Evolutionary conservation across 2,888 invertebrate genomes (phyloP).

Genomic region (Bellardia bayeri): DNA sequence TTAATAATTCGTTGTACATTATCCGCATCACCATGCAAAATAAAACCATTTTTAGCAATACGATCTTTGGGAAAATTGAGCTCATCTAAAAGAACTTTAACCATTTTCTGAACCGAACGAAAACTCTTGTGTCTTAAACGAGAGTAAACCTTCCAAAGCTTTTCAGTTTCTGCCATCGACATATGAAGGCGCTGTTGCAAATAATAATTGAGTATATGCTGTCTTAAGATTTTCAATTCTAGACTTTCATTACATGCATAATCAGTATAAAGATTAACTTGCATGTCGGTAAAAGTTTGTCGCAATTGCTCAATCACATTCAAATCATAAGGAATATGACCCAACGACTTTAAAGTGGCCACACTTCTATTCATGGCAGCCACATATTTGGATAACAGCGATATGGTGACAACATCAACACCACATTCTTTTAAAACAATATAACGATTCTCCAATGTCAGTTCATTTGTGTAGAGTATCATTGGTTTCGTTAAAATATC

Average conservation of each 20-base stretch:
- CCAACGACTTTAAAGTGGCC: slow-evolving; percentile 82
- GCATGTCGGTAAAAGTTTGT: slow-evolving; percentile 77
- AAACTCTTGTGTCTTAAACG: slow-evolving; percentile 84
- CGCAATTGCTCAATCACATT: slow-evolving; percentile 83
- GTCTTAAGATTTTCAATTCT: slow-evolving; percentile 79
- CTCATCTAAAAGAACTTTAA: slow-evolving; percentile 86
- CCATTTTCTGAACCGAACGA: slow-evolving; percentile 85
- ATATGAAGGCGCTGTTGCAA: slow-evolving; percentile 83
- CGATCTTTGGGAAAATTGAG: slow-evolving; percentile 85
- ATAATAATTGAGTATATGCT: slow-evolving; percentile 81
- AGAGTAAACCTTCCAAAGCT: slow-evolving; percentile 81
- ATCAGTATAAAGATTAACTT: slow-evolving; percentile 68
- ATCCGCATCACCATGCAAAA: slow-evolving; percentile 86
- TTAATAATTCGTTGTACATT: slow-evolving; percentile 86
- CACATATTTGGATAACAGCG: slow-evolving; percentile 83
- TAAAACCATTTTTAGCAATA: slow-evolving; percentile 86
- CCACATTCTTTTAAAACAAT: slow-evolving; percentile 87
- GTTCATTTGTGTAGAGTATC: slow-evolving; percentile 86
- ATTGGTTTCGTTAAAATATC: slow-evolving; percentile 86
- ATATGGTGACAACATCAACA: slow-evolving; percentile 84
- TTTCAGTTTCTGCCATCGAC: slow-evolving; percentile 80
- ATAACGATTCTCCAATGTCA: slow-evolving; percentile 87
- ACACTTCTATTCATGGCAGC: slow-evolving; percentile 81
- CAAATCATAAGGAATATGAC: slow-evolving; percentile 81
- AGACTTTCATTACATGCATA: slow-evolving; percentile 76